Conservation (phyloP, 35 echinoderm and acorn worm species). For the Diadema setosum region DNA sequence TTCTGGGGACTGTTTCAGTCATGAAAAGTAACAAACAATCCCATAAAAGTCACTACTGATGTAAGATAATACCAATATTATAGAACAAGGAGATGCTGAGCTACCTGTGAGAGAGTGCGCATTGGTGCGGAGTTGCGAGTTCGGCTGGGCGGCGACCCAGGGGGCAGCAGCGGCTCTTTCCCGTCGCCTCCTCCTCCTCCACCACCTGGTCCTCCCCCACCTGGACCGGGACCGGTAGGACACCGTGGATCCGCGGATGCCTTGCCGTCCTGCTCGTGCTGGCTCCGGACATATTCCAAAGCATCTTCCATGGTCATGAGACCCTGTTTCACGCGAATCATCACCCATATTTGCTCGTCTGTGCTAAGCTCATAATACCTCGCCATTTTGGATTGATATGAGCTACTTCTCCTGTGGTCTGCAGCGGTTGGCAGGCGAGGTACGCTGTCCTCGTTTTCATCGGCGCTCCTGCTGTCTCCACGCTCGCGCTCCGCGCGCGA, state of each 20-base stretch:
- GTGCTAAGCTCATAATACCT: slow-evolving; percentile 74
- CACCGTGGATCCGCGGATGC: neutral
- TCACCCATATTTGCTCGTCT: slow-evolving; percentile 96
- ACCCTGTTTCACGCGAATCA: slow-evolving; percentile 84
- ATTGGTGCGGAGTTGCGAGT: slow-evolving; percentile 22
- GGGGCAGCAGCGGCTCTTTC: neutral
- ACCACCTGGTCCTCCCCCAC: neutral
- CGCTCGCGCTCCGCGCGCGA: neutral
- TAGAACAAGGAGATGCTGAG: no score
- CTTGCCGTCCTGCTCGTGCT: slow-evolving; percentile 65
- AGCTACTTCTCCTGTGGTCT: neutral
- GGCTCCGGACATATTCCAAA: slow-evolving; percentile 85
- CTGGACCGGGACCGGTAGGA: neutral
- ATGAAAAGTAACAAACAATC: no score
- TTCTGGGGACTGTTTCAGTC: no score
- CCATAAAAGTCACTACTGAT: no score
- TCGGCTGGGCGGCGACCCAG: neutral
- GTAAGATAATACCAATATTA: neutral
- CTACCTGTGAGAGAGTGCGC: neutral
- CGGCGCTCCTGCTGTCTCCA: neutral
- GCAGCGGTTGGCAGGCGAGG: neutral
- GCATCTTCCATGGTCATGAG: slow-evolving; percentile 92
- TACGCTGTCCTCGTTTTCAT: neutral
- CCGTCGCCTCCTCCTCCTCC: neutral
- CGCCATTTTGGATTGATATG: slow-evolving; percentile 49